Evolutionary conservation across 2,888 invertebrate genomes (phyloP).

Genomic region (Philereme vetulata): DNA sequence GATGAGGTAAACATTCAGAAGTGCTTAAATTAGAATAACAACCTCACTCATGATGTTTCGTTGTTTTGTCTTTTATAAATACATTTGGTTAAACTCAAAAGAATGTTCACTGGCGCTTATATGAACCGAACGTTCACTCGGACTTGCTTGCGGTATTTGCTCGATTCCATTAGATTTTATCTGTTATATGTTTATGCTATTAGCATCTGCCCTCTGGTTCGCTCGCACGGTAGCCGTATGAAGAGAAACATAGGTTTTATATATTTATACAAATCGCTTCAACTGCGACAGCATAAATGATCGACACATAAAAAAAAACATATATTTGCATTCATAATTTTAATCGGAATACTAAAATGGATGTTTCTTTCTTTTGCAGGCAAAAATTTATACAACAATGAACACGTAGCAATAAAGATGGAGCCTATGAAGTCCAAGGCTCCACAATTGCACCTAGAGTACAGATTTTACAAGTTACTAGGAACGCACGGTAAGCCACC

Average conservation of each 20-base stretch:
- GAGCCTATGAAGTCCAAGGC: slow-evolving; percentile 99
- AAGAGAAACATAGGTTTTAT: too few relatives aligned
- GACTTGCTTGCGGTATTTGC: slow-evolving; percentile 7
- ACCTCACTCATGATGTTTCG: slow-evolving; percentile 23
- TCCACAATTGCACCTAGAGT: slow-evolving; percentile 99
- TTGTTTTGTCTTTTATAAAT: slow-evolving; percentile 31
- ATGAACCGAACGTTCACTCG: slow-evolving; percentile 7
- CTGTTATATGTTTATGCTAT: too few relatives aligned
- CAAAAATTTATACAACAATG: slow-evolving; percentile 99
- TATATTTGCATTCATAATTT: too few relatives aligned
- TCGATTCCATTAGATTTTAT: background rate
- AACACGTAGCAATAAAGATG: slow-evolving; percentile 99
- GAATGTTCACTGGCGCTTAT: slow-evolving; percentile 27
- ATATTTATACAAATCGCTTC: too few relatives aligned
- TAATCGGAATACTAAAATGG: background rate
- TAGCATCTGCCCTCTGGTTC: too few relatives aligned
- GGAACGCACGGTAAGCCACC: slow-evolving; percentile 95
- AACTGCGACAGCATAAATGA: too few relatives aligned
- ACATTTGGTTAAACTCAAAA: slow-evolving; percentile 17
- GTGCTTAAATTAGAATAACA: slow-evolving; percentile 26
- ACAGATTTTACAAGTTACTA: slow-evolving; percentile 99
- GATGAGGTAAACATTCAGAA: slow-evolving; percentile 13
- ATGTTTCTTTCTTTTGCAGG: slow-evolving; percentile 87
- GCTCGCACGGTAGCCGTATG: too few relatives aligned
- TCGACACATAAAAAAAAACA: too few relatives aligned